Conservation (phyloP, 2,113 vertebrate genomes). For the Enhydra lutris region DNA sequence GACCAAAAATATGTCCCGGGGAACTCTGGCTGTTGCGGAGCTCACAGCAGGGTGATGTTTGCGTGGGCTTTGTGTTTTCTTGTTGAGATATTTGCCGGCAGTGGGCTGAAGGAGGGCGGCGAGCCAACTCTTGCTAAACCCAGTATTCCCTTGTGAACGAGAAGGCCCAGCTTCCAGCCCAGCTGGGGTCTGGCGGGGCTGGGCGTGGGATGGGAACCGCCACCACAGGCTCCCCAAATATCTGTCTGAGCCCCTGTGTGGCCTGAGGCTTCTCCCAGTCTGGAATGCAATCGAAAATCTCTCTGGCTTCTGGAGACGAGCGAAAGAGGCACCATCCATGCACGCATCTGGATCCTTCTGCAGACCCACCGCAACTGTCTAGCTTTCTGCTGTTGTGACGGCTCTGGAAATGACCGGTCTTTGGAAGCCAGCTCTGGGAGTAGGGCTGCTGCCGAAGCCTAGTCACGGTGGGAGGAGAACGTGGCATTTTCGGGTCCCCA, state of each 20-base stretch:
- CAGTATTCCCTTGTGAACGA: background rate
- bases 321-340: background rate
- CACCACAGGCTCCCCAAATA: slow-evolving; percentile 2
- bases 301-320: background rate
- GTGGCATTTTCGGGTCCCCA: background rate
- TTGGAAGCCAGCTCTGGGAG: slow-evolving; percentile 34
- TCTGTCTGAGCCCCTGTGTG: slow-evolving; percentile 39
- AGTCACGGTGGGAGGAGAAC: background rate
- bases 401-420: background rate
- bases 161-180: slow-evolving; percentile 6
- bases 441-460: background rate
- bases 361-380: background rate
- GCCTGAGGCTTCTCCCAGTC: background rate
- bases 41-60: background rate
- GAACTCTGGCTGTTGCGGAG: background rate
- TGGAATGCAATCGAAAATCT: background rate
- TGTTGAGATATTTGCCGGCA: background rate
- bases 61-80: background rate
- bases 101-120: background rate
- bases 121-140: background rate
- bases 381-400: background rate
- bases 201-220: background rate
- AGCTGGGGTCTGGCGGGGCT: background rate
- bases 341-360: background rate
- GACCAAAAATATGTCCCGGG: background rate